Evolutionary conservation across 2,113 vertebrate species (phyloP).

Genomic region (Centropristis striata): DNA sequence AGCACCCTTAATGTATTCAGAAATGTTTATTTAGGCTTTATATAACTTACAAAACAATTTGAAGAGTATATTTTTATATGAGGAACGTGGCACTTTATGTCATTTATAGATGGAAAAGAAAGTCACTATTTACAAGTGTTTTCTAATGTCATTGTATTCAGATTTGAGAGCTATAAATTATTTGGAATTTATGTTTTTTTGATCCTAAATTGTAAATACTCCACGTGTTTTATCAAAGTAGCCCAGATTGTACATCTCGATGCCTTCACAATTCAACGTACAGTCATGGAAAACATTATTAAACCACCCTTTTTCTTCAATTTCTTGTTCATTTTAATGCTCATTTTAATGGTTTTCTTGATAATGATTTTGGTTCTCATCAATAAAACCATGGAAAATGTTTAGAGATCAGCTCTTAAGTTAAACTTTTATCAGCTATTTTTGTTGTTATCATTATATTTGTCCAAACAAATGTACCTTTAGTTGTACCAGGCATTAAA

Average conservation of each 20-base stretch:
- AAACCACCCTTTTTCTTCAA: too few species aligned
- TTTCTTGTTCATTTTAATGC: too few species aligned
- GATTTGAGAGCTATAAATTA: slow-evolving; percentile 75
- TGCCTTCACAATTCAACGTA: slow-evolving; percentile 46
- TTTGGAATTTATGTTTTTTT: slow-evolving; percentile 73
- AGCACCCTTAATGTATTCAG: slow-evolving; percentile 79
- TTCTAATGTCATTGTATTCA: slow-evolving; percentile 71
- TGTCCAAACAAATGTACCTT: too few species aligned
- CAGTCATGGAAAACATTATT: slow-evolving; percentile 37
- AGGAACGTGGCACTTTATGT: slow-evolving; percentile 86
- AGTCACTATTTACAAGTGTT: slow-evolving; percentile 76
- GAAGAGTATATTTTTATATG: slow-evolving; percentile 88
- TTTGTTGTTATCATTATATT: too few species aligned
- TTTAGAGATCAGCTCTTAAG: too few species aligned
- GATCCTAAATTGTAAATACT: slow-evolving; percentile 68
- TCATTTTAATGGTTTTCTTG: too few species aligned
- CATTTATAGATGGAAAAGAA: slow-evolving; percentile 80
- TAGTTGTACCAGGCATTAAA: too few species aligned
- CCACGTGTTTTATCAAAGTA: slow-evolving; percentile 56
- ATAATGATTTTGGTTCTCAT: too few species aligned
- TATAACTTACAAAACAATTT: slow-evolving; percentile 80
- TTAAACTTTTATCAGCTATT: too few species aligned
- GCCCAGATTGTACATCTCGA: slow-evolving; percentile 43
- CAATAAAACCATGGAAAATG: too few species aligned
- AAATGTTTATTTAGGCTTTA: slow-evolving; percentile 84